Evolutionary conservation across 2,888 invertebrate genomes (phyloP).

Genomic region (Tholera decimalis): DNA sequence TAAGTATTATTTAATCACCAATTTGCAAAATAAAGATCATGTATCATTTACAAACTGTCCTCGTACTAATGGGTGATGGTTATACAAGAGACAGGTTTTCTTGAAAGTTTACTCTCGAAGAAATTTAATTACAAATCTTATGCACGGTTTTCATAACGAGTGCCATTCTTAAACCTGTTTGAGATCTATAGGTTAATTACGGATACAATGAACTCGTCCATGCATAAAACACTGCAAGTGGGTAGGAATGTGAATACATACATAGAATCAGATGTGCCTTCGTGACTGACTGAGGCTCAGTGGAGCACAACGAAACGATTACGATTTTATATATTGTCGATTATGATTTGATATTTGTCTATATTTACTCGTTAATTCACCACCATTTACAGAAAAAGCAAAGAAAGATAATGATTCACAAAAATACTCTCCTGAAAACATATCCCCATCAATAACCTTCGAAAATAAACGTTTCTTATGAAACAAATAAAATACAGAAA

Average conservation of each 20-base stretch:
- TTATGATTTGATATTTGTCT: no score
- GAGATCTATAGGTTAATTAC: constrained; percentile 56
- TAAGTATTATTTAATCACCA: no score
- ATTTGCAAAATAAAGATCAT: no score
- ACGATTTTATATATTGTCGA: no score
- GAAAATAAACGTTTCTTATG: neutral
- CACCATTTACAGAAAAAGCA: constrained; percentile 2
- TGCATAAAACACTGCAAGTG: constrained; percentile 60
- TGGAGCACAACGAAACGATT: constrained; percentile 42
- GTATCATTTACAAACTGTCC: constrained; percentile 31
- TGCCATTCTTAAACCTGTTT: constrained; percentile 49
- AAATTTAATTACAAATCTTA: constrained; percentile 34
- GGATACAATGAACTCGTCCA: constrained; percentile 46
- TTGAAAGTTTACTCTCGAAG: constrained; percentile 27
- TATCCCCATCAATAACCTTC: neutral
- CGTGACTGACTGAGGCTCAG: constrained; percentile 35
- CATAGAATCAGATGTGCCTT: constrained; percentile 41
- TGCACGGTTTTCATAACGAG: constrained; percentile 23
- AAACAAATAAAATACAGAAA: neutral
- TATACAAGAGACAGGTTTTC: constrained; percentile 23
- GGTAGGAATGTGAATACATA: constrained; percentile 62
- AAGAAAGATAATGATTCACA: neutral
- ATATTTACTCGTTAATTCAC: constrained; percentile 29
- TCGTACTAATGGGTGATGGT: constrained; percentile 10
- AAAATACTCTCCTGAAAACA: neutral